Base-by-base conservation (phyloP, 2,888 invertebrate species). In the Dryocosmus kuriphilus region DNA sequence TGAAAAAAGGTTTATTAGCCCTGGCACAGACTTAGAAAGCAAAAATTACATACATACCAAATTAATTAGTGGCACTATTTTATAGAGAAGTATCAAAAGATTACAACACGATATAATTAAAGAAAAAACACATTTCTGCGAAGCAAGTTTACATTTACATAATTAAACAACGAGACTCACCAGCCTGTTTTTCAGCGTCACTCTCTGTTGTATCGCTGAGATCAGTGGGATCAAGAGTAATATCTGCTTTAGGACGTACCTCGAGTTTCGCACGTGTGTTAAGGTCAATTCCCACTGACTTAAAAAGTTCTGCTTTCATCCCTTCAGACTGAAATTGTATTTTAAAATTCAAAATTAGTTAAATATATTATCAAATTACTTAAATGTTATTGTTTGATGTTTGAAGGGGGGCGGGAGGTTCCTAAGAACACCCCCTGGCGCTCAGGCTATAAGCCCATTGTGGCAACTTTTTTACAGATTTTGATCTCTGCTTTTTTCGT, bases 131-230 rank as follows among this genome's bases (percentile, higher is more conserved):
- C 6, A 57, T 24, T 57, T 14, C 14, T 24, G 9, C 3, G 57
- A 57, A 57, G 57, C 24, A 57, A 57, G 14, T 14, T 22, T 14
- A 24, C 5, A 11, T 57, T 24, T 57, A 57, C 57, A 57, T 57
- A 24, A 57, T 22, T 24, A 24, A 57, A 27, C 55, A 62, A 65
- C 35, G 11, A 77, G 61, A 85, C 87, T 79, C 86, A 90, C 90
- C 79, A 57, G 86, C 85, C 85, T 93, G 93, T 90, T 95, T 95
- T 87, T 96, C 96, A 19, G 93, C 94, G 83, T 96, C 97, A 78
- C 96, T 96, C 92, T 97, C 97, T 80, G 95, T 95, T 35, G 95
- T 94, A 92, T 96, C 96, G 9, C 96, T 96, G 91, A 95, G 94
- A 92, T 97, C 97, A 0, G 96, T 96, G 74, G 95, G 95, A 84